Evolutionary conservation across 2,797 vertebrate genomes (phyloP).

Genomic region (Cirrhinus mrigala): DNA sequence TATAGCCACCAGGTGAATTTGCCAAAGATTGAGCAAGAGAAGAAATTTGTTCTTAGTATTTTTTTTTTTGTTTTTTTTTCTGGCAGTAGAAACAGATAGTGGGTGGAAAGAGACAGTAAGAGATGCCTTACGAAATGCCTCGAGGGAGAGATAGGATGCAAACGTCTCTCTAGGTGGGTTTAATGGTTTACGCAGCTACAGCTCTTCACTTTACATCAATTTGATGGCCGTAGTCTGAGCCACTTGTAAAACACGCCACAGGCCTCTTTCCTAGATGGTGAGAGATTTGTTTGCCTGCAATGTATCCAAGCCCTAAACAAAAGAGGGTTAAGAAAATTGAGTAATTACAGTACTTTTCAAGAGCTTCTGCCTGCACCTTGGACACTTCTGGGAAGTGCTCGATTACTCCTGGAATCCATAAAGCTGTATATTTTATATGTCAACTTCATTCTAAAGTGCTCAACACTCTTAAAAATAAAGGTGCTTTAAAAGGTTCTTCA

Average conservation of each 20-base stretch:
- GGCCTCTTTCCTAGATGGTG: background rate
- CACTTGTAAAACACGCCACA: constrained; percentile 50
- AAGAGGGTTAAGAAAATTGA: constrained; percentile 8
- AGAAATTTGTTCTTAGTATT: background rate
- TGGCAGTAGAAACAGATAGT: constrained; percentile 21
- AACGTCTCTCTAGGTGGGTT: constrained; percentile 64
- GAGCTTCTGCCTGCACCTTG: constrained; percentile 42
- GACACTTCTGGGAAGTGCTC: constrained; percentile 44
- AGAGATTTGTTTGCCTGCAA: constrained; percentile 54
- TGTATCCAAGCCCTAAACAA: constrained; percentile 49
- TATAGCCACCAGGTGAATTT: constrained; percentile 1
- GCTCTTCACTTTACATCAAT: constrained; percentile 72
- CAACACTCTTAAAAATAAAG: background rate
- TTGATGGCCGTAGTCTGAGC: constrained; percentile 55
- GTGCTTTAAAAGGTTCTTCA: no score
- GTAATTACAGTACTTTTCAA: constrained; percentile 56
- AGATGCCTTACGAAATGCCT: background rate
- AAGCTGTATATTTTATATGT: constrained; percentile 54
- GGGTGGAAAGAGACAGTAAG: constrained; percentile 49
- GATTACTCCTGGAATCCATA: constrained; percentile 50
- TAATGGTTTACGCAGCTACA: constrained; percentile 67
- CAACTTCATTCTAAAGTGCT: constrained; percentile 42
- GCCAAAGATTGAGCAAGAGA: constrained; percentile 26
- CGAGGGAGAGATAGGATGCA: constrained; percentile 58
- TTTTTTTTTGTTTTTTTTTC: background rate